Conservation (phyloP, 2,113 vertebrate species). For the Callipepla californica region DNA sequence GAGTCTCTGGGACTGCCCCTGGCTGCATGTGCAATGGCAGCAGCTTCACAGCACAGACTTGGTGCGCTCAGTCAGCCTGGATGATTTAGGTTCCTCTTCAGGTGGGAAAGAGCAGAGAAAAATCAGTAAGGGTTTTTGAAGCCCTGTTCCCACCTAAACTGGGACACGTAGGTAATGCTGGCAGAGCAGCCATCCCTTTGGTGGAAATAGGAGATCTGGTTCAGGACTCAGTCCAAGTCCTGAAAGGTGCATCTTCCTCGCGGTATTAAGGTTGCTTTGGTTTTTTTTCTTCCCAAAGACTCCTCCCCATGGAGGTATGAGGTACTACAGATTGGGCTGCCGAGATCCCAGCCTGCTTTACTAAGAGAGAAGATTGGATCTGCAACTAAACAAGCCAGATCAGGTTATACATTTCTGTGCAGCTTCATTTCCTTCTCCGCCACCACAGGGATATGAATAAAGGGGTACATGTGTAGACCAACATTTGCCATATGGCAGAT, state of each 20-base stretch:
- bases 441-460: not conserved
- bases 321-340: not conserved
- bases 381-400: slow-evolving; percentile 21
- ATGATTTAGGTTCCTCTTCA: no score
- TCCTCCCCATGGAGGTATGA: not conserved
- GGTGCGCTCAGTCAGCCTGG: no score
- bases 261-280: not conserved
- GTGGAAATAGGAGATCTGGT: not conserved
- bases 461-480: not conserved
- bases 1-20: not conserved
- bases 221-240: not conserved
- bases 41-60: no score
- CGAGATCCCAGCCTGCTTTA: not conserved
- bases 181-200: not conserved
- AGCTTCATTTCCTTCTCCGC: slow-evolving; percentile 13
- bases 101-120: no score
- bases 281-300: not conserved
- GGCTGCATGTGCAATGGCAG: not conserved
- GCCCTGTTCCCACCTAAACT: not conserved
- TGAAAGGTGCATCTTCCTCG: not conserved
- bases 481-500: not conserved
- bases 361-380: slow-evolving; percentile 34
- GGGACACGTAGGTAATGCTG: not conserved
- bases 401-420: not conserved
- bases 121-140: not conserved